phyloP scores from a whole-genome alignment of 30 jellyfish, hydroid and myxozoan genomes.

The Catostylus mosaicus region DNA sequence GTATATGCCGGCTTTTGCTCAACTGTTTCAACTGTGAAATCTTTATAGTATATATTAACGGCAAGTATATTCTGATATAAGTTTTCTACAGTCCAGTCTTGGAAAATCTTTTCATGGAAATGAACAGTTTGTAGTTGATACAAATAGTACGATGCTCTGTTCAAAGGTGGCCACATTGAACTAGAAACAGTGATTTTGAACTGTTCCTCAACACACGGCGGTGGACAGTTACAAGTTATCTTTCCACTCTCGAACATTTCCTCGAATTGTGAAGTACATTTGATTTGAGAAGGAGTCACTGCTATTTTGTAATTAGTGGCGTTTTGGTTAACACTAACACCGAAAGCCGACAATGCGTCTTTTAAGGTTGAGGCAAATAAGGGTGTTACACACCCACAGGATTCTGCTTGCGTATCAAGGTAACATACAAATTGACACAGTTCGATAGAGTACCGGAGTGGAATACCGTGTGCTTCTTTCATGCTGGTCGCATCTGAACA shows the following conservation, averaged over 20 bases:
- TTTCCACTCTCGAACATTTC: neutral
- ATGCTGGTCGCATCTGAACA: neutral
- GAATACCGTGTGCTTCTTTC: neutral
- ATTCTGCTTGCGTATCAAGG: neutral
- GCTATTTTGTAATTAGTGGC: neutral
- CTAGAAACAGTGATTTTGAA: conserved; percentile 14
- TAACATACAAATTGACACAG: conserved; percentile 3
- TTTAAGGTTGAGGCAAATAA: neutral
- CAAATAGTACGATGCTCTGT: neutral
- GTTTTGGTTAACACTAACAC: neutral
- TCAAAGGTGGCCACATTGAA: conserved; percentile 33
- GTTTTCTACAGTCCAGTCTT: conserved; percentile 17
- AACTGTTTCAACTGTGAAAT: conserved; percentile 48
- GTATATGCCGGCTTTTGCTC: conserved; percentile 37
- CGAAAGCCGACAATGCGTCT: neutral
- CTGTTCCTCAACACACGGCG: conserved; percentile 38
- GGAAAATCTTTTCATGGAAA: neutral
- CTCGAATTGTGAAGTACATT: neutral
- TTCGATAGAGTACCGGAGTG: neutral
- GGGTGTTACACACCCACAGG: neutral
- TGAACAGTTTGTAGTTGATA: neutral
- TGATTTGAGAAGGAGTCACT: neutral
- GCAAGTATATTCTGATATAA: conserved; percentile 15
- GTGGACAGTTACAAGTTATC: conserved; percentile 16
- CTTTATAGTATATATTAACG: conserved; percentile 26